phyloP scores from a whole-genome alignment of 2,888 invertebrate genomes.

The Diplolepis rosae region DNA sequence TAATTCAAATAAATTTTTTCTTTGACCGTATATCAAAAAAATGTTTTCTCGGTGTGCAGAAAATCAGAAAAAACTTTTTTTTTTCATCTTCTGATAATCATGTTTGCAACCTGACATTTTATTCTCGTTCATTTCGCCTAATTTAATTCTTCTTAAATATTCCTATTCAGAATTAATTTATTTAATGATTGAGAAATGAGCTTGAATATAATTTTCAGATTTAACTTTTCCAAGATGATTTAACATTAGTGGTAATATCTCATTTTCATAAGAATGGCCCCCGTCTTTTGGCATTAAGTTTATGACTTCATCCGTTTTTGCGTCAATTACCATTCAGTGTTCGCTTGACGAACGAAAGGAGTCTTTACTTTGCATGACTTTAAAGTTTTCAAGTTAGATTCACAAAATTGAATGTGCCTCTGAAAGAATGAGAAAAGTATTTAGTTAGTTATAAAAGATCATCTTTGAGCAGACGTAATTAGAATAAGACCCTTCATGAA shows the following conservation, averaged over 20 bases:
- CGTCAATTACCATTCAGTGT: neutral
- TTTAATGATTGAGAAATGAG: neutral
- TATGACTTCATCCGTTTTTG: neutral
- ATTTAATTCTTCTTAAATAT: neutral
- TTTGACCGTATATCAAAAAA: no score
- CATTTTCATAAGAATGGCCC: neutral
- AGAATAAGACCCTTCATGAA: conserved; percentile 15
- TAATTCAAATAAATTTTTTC: no score
- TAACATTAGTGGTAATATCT: neutral
- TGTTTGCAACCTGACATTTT: no score
- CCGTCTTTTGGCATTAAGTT: neutral
- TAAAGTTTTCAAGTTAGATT: neutral
- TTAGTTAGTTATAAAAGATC: conserved; percentile 11
- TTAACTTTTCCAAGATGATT: neutral
- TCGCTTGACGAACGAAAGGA: neutral
- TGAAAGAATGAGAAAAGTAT: neutral
- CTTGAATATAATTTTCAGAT: neutral
- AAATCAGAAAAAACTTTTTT: no score
- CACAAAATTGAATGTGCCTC: neutral
- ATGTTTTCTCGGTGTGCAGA: no score
- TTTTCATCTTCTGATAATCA: no score
- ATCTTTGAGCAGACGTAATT: neutral
- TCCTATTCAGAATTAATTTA: neutral
- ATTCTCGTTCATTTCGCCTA: no score
- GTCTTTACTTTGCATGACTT: neutral